phyloP scores from a whole-genome alignment of 2,888 invertebrate genomes.

The Nephrotoma appendiculata region DNA sequence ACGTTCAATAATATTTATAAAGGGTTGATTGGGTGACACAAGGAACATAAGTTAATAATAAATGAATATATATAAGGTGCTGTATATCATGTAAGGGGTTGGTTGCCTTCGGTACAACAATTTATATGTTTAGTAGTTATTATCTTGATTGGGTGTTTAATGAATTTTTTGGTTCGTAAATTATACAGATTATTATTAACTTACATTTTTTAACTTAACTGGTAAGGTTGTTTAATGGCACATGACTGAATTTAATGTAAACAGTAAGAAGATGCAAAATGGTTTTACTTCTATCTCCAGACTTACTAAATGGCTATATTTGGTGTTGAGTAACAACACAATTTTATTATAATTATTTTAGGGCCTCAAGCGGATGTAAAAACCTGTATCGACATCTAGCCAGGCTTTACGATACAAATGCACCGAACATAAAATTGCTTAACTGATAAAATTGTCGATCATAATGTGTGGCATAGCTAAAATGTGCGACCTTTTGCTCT shows the following conservation, averaged over 20 bases:
- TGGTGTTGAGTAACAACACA: too few relatives aligned
- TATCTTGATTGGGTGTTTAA: not conserved
- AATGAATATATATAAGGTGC: not conserved
- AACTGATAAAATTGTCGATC: too few relatives aligned
- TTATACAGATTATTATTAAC: not conserved
- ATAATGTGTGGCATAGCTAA: too few relatives aligned
- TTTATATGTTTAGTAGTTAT: not conserved
- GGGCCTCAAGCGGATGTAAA: too few relatives aligned
- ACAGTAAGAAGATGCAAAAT: too few relatives aligned
- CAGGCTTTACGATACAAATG: too few relatives aligned
- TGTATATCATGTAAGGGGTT: not conserved
- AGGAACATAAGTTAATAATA: not conserved
- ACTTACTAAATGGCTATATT: too few relatives aligned
- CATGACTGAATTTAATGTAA: not conserved
- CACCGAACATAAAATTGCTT: too few relatives aligned
- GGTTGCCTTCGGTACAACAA: not conserved
- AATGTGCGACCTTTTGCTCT: too few relatives aligned
- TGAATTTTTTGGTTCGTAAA: not conserved
- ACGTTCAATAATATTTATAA: not conserved
- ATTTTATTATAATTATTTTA: too few relatives aligned
- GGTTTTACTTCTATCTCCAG: too few relatives aligned
- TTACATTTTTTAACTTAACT: not conserved
- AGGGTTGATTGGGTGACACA: not conserved
- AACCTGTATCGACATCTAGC: too few relatives aligned
- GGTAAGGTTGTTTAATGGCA: not conserved